Base-by-base conservation (phyloP, 2,888 invertebrate species). In the Erebia palarica region DNA sequence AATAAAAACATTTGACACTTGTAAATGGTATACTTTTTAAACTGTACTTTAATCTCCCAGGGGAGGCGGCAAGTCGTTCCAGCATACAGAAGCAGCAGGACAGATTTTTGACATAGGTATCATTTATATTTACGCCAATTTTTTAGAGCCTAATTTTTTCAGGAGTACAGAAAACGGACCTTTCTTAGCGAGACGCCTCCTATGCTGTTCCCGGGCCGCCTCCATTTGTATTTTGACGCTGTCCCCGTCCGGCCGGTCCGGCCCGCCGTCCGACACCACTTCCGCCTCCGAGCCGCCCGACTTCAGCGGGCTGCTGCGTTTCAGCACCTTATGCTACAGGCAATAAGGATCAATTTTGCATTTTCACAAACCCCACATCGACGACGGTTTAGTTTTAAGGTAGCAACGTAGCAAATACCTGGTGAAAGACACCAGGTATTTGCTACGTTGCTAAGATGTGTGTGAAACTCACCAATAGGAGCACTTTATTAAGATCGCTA, bases 171-270 rank as follows among this genome's bases (percentile, higher is more conserved):
- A 55, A 36, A 4, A 16, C 11, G 10, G 13, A 93, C 93, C 94
- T 84, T 93, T 93, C 80, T 93, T 93, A 3, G 94, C 93, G 0
- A 94, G 82, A 3, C 90, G 73, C 1, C 88, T 73, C 21, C 94
- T 68, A 65, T 94, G 93, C 78, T 88, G 86, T 75, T 94, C 93
- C 59, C 94, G 75, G 0, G 92, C 93, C 0, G 89, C 90, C 76
- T 93, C 93, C 94, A 94, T 94, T 79, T 93, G 91, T 72, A 93
- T 81, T 86, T 92, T 93, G 75, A 92, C 85, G 74, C 82, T 80
- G 82, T 91, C 91, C 0, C 88, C 87, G 27, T 85, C 87, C 64
- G 81, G 80, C 0, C 85, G 77, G 68, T 88, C 88, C 75, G 83
- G 82, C 9, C 81, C 76, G 0, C 86, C 87, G 73, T 88, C 90